phyloP scores from a whole-genome alignment of 1,140 invertebrate species.

The Pantala flavescens region DNA sequence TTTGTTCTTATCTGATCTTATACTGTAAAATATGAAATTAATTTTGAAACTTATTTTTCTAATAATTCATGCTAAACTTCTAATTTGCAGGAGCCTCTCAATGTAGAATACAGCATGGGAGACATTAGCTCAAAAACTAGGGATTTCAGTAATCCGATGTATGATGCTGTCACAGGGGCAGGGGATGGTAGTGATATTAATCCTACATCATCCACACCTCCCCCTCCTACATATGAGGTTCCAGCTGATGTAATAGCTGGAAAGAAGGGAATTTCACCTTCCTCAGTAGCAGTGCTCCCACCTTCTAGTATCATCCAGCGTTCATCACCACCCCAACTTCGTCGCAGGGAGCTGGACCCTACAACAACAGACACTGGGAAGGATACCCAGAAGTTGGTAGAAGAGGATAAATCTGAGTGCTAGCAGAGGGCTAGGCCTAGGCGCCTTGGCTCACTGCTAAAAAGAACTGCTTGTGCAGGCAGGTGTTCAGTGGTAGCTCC shows the following conservation, averaged over 20 bases:
- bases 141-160: slow-evolving; percentile 95
- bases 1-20: too few relatives aligned
- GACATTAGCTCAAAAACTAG: slow-evolving; percentile 62
- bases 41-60: too few relatives aligned
- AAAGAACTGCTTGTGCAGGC: not conserved
- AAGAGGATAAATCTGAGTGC: slow-evolving; percentile 66
- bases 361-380: slow-evolving; percentile 75
- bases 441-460: not conserved
- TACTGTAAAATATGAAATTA: too few relatives aligned
- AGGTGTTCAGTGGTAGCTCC: not conserved
- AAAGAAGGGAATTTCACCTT: slow-evolving; percentile 37
- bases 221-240: slow-evolving; percentile 53
- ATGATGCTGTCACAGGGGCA: slow-evolving; percentile 57
- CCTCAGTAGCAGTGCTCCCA: slow-evolving; percentile 55
- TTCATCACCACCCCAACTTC: slow-evolving; percentile 59
- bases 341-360: slow-evolving; percentile 70
- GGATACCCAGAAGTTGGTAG: slow-evolving; percentile 80
- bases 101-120: slow-evolving; percentile 65
- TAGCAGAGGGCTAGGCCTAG: slow-evolving; percentile 23
- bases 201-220: slow-evolving; percentile 38
- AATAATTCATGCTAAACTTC: not conserved
- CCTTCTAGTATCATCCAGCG: slow-evolving; percentile 70
- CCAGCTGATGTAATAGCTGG: slow-evolving; percentile 50
- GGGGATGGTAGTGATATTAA: slow-evolving; percentile 40
- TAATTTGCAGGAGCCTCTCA: slow-evolving; percentile 36